phyloP scores from a whole-genome alignment of 2,797 vertebrate species.

The Helicolenus hilgendorfi region DNA sequence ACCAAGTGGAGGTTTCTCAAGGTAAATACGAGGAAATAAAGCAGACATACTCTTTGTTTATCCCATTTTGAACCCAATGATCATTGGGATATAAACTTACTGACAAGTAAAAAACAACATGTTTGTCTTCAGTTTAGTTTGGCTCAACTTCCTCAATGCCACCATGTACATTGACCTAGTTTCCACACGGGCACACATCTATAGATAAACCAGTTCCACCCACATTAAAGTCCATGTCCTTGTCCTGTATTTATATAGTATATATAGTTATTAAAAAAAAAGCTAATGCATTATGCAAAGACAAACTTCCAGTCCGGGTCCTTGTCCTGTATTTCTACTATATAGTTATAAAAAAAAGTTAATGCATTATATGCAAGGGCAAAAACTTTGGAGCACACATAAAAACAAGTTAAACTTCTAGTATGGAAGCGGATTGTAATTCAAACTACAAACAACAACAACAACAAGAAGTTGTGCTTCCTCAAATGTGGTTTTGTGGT shows the following conservation, averaged over 20 bases:
- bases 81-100: background rate
- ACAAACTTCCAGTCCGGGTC: background rate
- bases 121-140: background rate
- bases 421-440: background rate
- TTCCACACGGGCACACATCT: background rate
- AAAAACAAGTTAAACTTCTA: too few species aligned
- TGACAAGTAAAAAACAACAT: background rate
- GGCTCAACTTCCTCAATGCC: background rate
- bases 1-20: conserved; percentile 93
- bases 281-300: too few species aligned
- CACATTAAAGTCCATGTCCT: background rate
- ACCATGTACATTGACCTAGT: conserved; percentile 47
- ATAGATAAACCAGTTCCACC: conserved; percentile 1
- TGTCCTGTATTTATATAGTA: too few species aligned
- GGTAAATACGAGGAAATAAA: conserved; percentile 80
- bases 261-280: too few species aligned
- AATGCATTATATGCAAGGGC: background rate
- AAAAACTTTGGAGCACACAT: background rate
- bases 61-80: background rate
- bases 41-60: background rate
- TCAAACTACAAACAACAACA: background rate
- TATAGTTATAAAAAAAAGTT: background rate
- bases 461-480: background rate
- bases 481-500: background rate
- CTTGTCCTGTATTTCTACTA: background rate